phyloP scores from a whole-genome alignment of 2,797 vertebrate genomes.

The Garrulus glandarius region DNA sequence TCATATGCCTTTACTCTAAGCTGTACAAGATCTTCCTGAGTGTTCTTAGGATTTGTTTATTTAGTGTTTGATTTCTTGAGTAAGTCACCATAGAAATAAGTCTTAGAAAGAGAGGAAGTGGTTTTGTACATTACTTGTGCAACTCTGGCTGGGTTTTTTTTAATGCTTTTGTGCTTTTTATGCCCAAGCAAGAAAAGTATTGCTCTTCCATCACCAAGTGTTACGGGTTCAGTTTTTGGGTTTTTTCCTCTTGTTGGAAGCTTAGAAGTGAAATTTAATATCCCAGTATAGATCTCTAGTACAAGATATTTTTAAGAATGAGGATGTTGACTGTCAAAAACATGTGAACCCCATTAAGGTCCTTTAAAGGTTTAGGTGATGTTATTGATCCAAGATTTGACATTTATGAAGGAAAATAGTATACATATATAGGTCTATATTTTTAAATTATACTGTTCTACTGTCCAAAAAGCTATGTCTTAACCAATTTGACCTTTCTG shows the following conservation, averaged over 20 bases:
- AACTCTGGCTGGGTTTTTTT: neutral
- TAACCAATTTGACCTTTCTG: neutral
- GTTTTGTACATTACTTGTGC: neutral
- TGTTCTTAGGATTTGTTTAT: neutral
- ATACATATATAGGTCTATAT: neutral
- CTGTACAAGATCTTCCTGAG: neutral
- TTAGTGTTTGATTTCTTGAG: neutral
- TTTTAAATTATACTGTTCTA: neutral
- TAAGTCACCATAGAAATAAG: neutral
- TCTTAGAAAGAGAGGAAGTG: constrained; percentile 23
- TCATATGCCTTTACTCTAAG: neutral
- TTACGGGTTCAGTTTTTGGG: fast-evolving
- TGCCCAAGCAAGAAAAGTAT: neutral
- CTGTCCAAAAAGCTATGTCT: neutral
- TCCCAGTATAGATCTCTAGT: neutral
- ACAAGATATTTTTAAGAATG: neutral
- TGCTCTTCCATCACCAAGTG: neutral
- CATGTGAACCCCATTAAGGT: neutral
- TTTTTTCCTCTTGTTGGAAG: neutral
- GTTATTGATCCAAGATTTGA: neutral
- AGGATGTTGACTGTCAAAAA: neutral
- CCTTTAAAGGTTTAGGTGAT: neutral
- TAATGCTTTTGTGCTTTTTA: neutral
- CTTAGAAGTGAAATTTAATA: neutral
- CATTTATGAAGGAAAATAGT: neutral